phyloP scores from a whole-genome alignment of 2,113 vertebrate genomes.

The Glaucomys volans region DNA sequence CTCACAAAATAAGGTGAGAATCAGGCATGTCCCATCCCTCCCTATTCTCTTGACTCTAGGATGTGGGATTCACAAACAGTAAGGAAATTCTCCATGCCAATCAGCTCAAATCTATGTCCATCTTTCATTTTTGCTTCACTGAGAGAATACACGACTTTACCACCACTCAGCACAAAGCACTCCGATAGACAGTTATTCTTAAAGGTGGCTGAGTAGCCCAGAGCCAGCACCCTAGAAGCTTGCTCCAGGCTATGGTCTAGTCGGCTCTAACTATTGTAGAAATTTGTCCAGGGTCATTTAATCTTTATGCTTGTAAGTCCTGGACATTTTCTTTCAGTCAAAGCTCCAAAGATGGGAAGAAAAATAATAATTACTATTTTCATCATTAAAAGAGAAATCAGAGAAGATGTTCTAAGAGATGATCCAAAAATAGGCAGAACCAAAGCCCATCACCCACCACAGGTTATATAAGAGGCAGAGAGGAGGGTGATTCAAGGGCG shows the following conservation, averaged over 20 bases:
- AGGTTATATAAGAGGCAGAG: rapidly evolving
- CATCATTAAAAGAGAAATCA: background rate
- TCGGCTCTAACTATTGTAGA: background rate
- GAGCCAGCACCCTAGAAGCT: background rate
- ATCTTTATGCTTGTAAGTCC: background rate
- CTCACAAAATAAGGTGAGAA: background rate
- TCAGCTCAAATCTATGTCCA: background rate
- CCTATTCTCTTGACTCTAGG: background rate
- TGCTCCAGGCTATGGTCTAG: background rate
- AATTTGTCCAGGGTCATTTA: background rate
- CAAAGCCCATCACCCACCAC: background rate
- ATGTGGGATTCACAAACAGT: background rate
- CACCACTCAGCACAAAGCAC: background rate
- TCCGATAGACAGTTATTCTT: background rate
- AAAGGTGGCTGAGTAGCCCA: background rate
- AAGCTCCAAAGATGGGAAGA: background rate
- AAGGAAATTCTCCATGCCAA: background rate
- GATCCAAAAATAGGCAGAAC: background rate
- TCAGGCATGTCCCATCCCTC: background rate
- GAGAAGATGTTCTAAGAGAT: background rate
- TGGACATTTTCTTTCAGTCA: background rate
- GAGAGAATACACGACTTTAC: background rate
- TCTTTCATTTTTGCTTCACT: background rate
- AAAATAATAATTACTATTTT: background rate
- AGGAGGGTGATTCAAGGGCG: background rate